These are phyloP conservation scores for Forpus xanthops DNA, from an alignment of 2,797 vertebrate species.

Conservation along the genomic window DNA sequence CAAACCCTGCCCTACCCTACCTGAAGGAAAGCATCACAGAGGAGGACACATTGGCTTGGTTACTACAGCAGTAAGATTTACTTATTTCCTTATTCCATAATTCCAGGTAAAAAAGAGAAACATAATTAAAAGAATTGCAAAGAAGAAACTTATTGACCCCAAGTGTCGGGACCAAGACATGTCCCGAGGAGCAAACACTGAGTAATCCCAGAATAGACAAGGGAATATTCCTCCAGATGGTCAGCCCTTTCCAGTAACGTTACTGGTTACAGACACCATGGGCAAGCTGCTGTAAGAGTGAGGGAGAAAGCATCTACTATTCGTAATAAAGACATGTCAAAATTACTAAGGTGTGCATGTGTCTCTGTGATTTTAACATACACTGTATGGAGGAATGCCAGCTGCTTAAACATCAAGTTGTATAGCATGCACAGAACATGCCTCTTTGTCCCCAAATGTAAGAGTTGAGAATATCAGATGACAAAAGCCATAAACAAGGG, in stretches of 20 bases:
- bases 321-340: background rate
- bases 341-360: background rate
- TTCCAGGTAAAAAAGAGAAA: background rate
- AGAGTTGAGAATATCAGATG: slow-evolving; percentile 24
- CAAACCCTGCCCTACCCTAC: background rate
- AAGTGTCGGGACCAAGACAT: background rate
- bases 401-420: background rate
- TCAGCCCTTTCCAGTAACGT: background rate
- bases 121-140: background rate
- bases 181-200: background rate
- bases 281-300: background rate
- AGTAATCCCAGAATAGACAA: background rate
- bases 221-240: background rate
- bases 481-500: slow-evolving; percentile 10
- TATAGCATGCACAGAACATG: background rate
- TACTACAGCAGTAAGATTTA: background rate
- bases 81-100: background rate
- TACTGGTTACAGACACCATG: background rate
- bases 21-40: background rate
- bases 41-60: accelerated
- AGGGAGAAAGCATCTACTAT: background rate
- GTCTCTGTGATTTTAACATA: background rate
- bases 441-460: background rate
- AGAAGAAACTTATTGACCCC: background rate
- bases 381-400: background rate